Percentiles rank a stretch among this genome's conserved stretches.
Conservation (phyloP, 2,888 invertebrate species). For the Beris chalybata region DNA sequence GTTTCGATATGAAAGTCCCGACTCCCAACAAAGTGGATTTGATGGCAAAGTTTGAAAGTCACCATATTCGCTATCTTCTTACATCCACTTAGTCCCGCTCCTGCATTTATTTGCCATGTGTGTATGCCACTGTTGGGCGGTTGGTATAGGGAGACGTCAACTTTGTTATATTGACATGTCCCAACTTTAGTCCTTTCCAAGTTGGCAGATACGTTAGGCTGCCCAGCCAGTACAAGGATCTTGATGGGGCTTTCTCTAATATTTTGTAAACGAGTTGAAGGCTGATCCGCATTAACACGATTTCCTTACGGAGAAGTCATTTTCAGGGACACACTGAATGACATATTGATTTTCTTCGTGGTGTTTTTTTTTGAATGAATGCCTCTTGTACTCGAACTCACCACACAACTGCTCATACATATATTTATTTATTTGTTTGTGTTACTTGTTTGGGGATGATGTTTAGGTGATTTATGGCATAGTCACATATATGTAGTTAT, state of each 20-base stretch:
- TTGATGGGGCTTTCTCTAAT: constrained; percentile 1
- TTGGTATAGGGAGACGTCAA: not conserved
- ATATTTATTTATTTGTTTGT: constrained; percentile 19
- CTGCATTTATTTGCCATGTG: no score
- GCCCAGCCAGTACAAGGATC: not conserved
- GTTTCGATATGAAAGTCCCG: constrained; percentile 8
- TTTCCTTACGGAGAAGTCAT: constrained; percentile 21
- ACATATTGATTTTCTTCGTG: constrained; percentile 15
- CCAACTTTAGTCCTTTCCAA: constrained; percentile 4
- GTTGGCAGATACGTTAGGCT: not conserved
- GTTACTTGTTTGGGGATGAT: not conserved
- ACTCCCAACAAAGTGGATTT: constrained; percentile 12
- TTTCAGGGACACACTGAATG: constrained; percentile 14
- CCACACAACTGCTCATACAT: not conserved
- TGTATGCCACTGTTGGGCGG: not conserved
- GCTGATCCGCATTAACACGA: constrained; percentile 27
- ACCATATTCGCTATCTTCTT: not conserved
- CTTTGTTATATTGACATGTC: constrained; percentile 11
- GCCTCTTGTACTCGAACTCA: not conserved
- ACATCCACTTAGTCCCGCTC: no score
- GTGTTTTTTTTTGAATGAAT: constrained; percentile 1
- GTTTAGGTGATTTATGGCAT: no score
- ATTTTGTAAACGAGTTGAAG: constrained; percentile 24
- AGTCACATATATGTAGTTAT: no score
- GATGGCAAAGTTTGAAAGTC: constrained; percentile 7